phyloP scores from a whole-genome alignment of 37 sponge, comb jelly and placozoan species.

The Halichondria panicea region DNA sequence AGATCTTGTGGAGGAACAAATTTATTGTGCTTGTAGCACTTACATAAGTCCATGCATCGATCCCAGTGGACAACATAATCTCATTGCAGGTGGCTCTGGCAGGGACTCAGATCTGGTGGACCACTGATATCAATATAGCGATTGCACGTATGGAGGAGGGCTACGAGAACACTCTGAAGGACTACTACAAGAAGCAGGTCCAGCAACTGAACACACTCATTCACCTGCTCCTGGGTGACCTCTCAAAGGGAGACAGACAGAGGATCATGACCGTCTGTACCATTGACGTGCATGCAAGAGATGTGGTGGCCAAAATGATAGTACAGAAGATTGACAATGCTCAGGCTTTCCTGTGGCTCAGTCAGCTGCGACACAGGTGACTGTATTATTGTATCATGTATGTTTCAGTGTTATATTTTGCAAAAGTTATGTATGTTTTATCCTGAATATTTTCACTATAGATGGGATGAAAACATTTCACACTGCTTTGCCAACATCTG shows the following conservation, averaged over 20 bases:
- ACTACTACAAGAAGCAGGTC: constrained; percentile 99
- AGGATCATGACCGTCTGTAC: constrained; percentile 99
- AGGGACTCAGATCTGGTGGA: constrained; percentile 99
- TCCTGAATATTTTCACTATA: background rate
- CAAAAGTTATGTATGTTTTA: background rate
- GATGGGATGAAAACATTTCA: constrained; percentile 85
- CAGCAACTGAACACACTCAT: constrained; percentile 92
- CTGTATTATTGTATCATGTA: background rate
- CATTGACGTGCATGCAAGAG: constrained; percentile 98
- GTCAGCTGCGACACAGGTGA: constrained; percentile 90
- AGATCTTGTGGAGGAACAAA: background rate
- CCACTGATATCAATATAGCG: constrained; percentile 93
- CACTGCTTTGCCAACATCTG: constrained; percentile 99
- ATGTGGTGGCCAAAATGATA: constrained; percentile 96
- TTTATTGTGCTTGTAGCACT: background rate
- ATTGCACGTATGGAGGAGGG: constrained; percentile 96
- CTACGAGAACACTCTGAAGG: constrained; percentile 97
- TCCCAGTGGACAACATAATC: background rate
- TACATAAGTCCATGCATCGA: background rate
- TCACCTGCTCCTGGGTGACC: constrained; percentile 85
- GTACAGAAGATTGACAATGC: constrained; percentile 96
- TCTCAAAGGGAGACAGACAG: constrained; percentile 91
- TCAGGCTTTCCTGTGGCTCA: constrained; percentile 97
- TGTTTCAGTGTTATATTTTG: background rate
- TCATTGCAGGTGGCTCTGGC: constrained; percentile 82